Conservation (phyloP, 1,140 invertebrate genomes). For the Euschistus heros region DNA sequence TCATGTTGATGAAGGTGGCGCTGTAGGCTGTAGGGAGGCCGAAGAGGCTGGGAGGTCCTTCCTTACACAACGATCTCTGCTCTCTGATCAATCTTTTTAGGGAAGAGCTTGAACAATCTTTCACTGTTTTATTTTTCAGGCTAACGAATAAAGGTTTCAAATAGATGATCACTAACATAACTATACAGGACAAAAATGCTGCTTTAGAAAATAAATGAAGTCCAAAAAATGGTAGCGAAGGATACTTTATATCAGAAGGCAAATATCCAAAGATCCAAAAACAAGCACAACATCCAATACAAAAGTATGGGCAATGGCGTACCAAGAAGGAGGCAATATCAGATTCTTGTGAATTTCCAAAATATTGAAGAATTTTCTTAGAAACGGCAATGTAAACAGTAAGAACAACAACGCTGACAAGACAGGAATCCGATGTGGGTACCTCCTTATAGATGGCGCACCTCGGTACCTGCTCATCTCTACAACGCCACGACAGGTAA, state of each 20-base stretch:
- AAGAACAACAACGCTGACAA: conserved; percentile 43
- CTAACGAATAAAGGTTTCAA: conserved; percentile 31
- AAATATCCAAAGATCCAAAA: conserved; percentile 55
- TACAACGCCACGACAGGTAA: conserved; percentile 59
- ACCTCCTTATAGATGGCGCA: conserved; percentile 27
- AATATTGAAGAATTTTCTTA: conserved; percentile 53
- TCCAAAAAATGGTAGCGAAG: conserved; percentile 42
- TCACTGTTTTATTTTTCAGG: conserved; percentile 18
- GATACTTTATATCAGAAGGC: conserved; percentile 40
- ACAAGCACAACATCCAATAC: conserved; percentile 57
- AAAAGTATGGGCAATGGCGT: conserved; percentile 54
- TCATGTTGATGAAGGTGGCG: conserved; percentile 47
- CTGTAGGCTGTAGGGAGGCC: conserved; percentile 62
- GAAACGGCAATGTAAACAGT: conserved; percentile 48
- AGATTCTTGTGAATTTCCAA: conserved; percentile 66
- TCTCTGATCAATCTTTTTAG: conserved; percentile 47
- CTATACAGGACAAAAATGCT: conserved; percentile 46
- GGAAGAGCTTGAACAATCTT: conserved; percentile 25
- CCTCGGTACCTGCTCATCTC: conserved; percentile 55
- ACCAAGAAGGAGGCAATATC: conserved; percentile 49
- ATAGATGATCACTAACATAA: conserved; percentile 43
- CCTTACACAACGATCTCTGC: conserved; percentile 33
- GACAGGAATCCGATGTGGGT: conserved; percentile 24
- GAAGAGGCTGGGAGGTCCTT: conserved; percentile 49
- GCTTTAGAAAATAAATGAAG: conserved; percentile 52